Evolutionary conservation across 2,113 vertebrate genomes (phyloP).

Genomic region (Cyanoramphus novaezelandiae): DNA sequence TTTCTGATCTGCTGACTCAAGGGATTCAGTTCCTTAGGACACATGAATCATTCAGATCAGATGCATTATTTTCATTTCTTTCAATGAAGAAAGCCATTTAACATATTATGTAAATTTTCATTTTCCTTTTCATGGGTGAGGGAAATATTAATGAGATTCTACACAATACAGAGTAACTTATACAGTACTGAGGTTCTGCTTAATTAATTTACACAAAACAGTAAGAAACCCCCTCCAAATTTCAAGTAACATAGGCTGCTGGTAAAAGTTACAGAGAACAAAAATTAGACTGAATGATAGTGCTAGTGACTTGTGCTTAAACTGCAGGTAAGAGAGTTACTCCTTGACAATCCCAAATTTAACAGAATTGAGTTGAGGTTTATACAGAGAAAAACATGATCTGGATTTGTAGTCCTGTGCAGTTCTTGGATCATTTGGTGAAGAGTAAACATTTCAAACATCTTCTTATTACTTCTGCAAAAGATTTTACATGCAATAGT

Average conservation of each 20-base stretch:
- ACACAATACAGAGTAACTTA: not conserved
- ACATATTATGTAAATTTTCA: not conserved
- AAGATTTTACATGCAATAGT: slow-evolving; percentile 38
- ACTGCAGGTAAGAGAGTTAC: not conserved
- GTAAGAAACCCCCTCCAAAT: not conserved
- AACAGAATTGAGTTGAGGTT: slow-evolving; percentile 87
- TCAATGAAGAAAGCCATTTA: not conserved
- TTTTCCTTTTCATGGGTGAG: not conserved
- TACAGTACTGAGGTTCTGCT: not conserved
- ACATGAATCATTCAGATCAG: not conserved
- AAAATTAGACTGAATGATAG: not conserved
- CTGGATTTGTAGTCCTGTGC: slow-evolving; percentile 73
- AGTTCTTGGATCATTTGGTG: slow-evolving; percentile 83
- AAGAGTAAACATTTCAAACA: slow-evolving; percentile 86
- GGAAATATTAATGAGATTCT: not conserved
- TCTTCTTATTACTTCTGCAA: slow-evolving; percentile 85
- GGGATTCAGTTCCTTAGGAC: not conserved
- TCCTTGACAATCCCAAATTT: slow-evolving; percentile 79
- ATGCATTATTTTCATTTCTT: not conserved
- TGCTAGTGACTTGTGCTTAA: slow-evolving; percentile 39
- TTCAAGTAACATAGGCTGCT: not conserved
- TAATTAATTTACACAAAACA: not conserved
- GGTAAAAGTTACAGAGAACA: not conserved
- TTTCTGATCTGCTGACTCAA: not conserved
- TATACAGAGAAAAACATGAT: slow-evolving; percentile 81